Evolutionary conservation across 2,888 invertebrate species (phyloP).

Genomic region (Campopleginae sp.): DNA sequence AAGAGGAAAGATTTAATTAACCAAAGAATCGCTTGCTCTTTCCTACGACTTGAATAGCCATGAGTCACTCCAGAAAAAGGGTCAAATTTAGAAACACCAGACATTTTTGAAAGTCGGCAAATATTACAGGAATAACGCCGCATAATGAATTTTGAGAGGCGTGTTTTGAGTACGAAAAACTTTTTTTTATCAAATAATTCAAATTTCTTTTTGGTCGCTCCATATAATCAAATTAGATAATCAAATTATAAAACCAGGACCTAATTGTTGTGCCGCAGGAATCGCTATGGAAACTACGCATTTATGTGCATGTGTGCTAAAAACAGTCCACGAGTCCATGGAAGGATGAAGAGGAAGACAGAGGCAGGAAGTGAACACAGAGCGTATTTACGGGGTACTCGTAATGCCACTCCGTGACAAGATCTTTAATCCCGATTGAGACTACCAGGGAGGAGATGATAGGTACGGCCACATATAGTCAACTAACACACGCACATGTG

Average conservation of each 20-base stretch:
- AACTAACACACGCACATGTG: constrained; percentile 74
- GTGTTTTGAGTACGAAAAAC: not conserved
- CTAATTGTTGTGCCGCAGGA: not conserved
- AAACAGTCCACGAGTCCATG: constrained; percentile 73
- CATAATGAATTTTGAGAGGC: not conserved
- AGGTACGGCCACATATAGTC: constrained; percentile 57
- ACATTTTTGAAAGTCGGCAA: not conserved
- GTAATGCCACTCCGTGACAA: constrained; percentile 81
- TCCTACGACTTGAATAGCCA: not conserved
- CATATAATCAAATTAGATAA: not conserved
- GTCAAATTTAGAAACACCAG: not conserved
- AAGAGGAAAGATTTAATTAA: not conserved
- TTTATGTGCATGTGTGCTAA: constrained; percentile 62
- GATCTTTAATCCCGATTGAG: constrained; percentile 83
- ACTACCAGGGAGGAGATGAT: constrained; percentile 66
- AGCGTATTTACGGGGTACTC: constrained; percentile 72
- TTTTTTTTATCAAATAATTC: not conserved
- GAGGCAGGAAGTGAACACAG: constrained; percentile 70
- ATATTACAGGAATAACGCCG: not conserved
- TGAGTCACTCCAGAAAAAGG: not conserved
- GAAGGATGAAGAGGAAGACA: constrained; percentile 60
- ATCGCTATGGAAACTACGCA: constrained; percentile 34
- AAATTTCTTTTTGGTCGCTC: not conserved
- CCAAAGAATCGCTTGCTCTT: not conserved
- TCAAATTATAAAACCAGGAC: not conserved